Evolutionary conservation across 2,888 invertebrate species (phyloP), one percentile per base, ranked within the genome.

Genomic region (Ferdinandea cuprea): DNA sequence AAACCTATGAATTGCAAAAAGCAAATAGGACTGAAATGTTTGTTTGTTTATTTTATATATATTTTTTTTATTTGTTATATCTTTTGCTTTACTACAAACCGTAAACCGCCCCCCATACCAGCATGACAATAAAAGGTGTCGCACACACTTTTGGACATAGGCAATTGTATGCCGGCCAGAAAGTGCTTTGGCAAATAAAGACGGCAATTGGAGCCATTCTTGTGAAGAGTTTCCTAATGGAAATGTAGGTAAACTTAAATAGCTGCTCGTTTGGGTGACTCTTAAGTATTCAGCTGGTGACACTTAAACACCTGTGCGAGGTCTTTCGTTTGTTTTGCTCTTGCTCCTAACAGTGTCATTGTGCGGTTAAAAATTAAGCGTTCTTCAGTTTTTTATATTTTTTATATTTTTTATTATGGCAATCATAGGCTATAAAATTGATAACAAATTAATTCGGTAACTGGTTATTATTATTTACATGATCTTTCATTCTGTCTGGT

Each of bases 201-300:
- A 25, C 21, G 6, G 35, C 21, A 63, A 63, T 63, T 63, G 21
- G 46, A 63, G 32, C 35, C 46, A 37, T 63, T 63, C 15, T 46
- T 65, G 37, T 40, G 50, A 65, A 63, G 6, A 32, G 21, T 8
- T 50, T 15, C 3, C 15, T 65, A 50, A 50, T 50, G 50, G 50
- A 11, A 50, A 37, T 50, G 48, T 50, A 37, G 50, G 50, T 37
- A 50, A 50, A 48, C 37, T 17, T 35, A 25, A 50, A 28, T 40
- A 32, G 32, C 3, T 63, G 40, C n/a, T 25, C 61, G 11, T 46
- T 40, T 30, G n/a, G 58, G 30, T 17, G 17, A 13, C 25, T 25
- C n/a, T 50, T 37, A 28, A 25, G 35, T 65, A 65, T 50, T 65
- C 65, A 37, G 37, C 37, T 65, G 65, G 37, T 35, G 28, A 17